phyloP scores from a whole-genome alignment of 1,140 invertebrate genomes.

The Oncopodura yosiiana region DNA sequence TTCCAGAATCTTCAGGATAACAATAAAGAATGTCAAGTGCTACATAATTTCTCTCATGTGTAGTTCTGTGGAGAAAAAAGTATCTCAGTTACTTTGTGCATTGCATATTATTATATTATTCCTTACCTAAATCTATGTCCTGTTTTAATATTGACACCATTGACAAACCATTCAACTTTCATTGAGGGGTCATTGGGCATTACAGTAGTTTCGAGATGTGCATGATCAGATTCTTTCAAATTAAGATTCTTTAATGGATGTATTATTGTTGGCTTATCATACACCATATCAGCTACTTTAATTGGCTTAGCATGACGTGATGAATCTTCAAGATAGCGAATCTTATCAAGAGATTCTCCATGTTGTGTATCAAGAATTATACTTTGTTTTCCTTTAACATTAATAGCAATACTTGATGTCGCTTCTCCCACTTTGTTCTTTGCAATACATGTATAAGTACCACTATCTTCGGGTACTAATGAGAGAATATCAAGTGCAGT shows the following conservation, averaged over 20 bases:
- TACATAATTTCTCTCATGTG: conserved; percentile 89
- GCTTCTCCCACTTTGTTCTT: conserved; percentile 84
- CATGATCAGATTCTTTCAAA: conserved; percentile 79
- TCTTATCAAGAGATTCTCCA: conserved; percentile 82
- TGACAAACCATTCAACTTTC: conserved; percentile 91
- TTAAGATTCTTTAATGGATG: conserved; percentile 72
- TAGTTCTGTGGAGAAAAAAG: conserved; percentile 60
- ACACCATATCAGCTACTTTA: conserved; percentile 52
- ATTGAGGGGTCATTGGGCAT: conserved; percentile 91
- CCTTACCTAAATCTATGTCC: conserved; percentile 21
- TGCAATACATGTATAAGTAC: conserved; percentile 61
- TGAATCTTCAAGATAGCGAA: conserved; percentile 69
- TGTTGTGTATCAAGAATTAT: conserved; percentile 15
- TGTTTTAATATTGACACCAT: conserved; percentile 62
- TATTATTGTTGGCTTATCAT: conserved; percentile 76
- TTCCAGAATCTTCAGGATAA: conserved; percentile 86
- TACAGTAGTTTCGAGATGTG: conserved; percentile 89
- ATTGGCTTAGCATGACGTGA: background rate
- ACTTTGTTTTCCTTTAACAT: conserved; percentile 65
- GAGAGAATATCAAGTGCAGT: conserved; percentile 83
- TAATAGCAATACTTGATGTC: conserved; percentile 75
- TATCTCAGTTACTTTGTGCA: conserved; percentile 38
- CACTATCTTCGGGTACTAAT: conserved; percentile 48
- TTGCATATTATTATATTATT: conserved; percentile 35
- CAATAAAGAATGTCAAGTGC: conserved; percentile 86